Evolutionary conservation across 2,888 invertebrate species (phyloP), one percentile per base, ranked within the genome.

Genomic region (Graphium colonna): DNA sequence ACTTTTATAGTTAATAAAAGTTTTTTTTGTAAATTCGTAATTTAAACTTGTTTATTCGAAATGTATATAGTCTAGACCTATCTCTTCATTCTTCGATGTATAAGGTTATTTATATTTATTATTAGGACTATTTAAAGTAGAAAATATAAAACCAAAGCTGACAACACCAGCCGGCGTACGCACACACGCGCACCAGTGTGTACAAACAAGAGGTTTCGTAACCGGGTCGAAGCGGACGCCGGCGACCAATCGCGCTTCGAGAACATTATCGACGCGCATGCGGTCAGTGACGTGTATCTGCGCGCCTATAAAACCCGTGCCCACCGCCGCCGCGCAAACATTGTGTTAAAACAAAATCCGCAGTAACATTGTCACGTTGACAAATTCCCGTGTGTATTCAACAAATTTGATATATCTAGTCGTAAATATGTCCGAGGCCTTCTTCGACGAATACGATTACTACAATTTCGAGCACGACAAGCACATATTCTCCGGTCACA

Each of bases 381-480:
- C 65, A 65, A 65, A 65, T 68, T 69, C n/a, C 61, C 63, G 64
- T 68, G 72, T 73, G 58, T 58, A 59, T 61, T 69, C 59, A 62
- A 60, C 9, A 33, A 63, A 69, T 71, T 67, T 59, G 65, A 64
- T 52, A 63, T 63, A 62, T 59, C 57, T 69, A 76, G 69, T 72
- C 63, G 62, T 68, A 85, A 92, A 84, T 78, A 96, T 96, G 96
- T 95, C 96, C 73, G 95, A 95, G 85, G 91, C 91, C 69, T 93
- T 95, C 89, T 94, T 95, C 79, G 97, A 98, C 89, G 94, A 96
- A 77, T 97, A 96, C 92, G 98, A 98, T 77, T 95, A 97, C 77
- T 98, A 96, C 92, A 97, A 97, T 87, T 97, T 95, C 84, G 96
- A 96, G 69, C 94, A 95, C 91, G 97, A 97, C 82, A 97, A 97